Conservation (phyloP, 2,797 vertebrate genomes). For the Hypotaenidia philippensis region DNA sequence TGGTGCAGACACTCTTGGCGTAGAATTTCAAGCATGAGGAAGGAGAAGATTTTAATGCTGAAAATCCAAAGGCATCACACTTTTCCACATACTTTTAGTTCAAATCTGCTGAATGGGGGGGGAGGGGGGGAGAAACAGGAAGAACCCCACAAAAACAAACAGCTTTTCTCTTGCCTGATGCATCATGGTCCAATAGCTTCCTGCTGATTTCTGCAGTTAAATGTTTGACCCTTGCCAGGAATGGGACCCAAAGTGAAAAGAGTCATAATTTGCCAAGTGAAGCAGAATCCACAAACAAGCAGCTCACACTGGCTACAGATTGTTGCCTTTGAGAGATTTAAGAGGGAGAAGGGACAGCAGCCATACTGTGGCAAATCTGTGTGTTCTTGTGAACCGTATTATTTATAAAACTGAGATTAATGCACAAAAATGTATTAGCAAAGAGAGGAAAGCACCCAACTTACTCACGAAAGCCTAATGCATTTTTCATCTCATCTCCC, state of each 20-base stretch:
- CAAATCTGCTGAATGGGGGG: background rate
- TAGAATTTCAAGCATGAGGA: background rate
- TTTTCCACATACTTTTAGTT: conserved; percentile 11
- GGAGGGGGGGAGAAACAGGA: background rate
- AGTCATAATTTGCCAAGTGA: conserved; percentile 38
- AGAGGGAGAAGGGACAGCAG: conserved; percentile 7
- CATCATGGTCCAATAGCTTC: conserved; percentile 44
- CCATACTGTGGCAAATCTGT: background rate
- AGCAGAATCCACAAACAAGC: conserved; percentile 63
- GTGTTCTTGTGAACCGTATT: background rate
- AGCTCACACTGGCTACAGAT: conserved; percentile 25
- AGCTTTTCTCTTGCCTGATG: conserved; percentile 45
- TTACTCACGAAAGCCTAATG: background rate
- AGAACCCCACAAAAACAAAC: background rate
- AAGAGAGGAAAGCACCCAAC: background rate
- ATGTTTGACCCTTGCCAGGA: conserved; percentile 61
- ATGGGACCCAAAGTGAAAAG: conserved; percentile 52
- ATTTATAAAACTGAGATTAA: conserved; percentile 5
- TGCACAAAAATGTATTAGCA: accelerated
- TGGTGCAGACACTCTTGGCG: background rate
- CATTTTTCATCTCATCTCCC: background rate
- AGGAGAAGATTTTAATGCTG: background rate
- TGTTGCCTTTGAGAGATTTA: background rate
- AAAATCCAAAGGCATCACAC: conserved; percentile 6
- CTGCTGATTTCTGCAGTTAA: conserved; percentile 59